Evolutionary conservation across 2,113 vertebrate species (phyloP).

Genomic region (Channa argus): DNA sequence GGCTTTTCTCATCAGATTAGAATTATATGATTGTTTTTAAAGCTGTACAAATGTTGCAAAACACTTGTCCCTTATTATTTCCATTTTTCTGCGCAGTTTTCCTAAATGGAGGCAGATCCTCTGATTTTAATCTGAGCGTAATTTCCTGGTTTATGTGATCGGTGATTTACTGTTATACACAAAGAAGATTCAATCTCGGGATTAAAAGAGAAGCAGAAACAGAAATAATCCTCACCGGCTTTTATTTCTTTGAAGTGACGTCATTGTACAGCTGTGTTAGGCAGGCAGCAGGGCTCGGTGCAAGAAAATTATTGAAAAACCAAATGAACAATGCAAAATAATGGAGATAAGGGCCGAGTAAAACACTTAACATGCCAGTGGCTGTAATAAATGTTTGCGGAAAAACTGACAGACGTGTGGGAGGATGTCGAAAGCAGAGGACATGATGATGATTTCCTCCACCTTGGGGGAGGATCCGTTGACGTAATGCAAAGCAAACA

Average conservation of each 20-base stretch:
- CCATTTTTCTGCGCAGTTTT: too few relatives aligned
- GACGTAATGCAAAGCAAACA: slow-evolving; percentile 39
- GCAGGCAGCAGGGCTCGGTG: neutral
- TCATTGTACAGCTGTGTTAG: neutral
- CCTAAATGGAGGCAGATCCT: neutral
- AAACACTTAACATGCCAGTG: neutral
- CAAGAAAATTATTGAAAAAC: neutral
- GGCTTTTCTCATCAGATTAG: too few relatives aligned
- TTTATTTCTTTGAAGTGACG: slow-evolving; percentile 24
- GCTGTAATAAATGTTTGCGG: neutral
- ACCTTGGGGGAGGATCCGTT: slow-evolving; percentile 66
- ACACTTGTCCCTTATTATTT: neutral
- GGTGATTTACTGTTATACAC: neutral
- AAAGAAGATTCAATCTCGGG: slow-evolving; percentile 17
- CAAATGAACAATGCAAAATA: neutral
- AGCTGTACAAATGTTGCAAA: neutral
- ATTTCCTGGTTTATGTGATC: slow-evolving; percentile 38
- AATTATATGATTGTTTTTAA: too few relatives aligned
- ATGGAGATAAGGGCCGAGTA: neutral
- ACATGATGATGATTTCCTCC: slow-evolving; percentile 43
- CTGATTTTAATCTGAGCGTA: slow-evolving; percentile 8
- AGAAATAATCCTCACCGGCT: slow-evolving; percentile 24
- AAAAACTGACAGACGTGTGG: neutral
- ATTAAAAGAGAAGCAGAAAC: slow-evolving; percentile 17
- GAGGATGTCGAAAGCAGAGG: slow-evolving; percentile 12